These are phyloP conservation scores for Laupala kohalensis DNA, from an alignment of 1,140 invertebrate genomes.

Conservation along the genomic window DNA sequence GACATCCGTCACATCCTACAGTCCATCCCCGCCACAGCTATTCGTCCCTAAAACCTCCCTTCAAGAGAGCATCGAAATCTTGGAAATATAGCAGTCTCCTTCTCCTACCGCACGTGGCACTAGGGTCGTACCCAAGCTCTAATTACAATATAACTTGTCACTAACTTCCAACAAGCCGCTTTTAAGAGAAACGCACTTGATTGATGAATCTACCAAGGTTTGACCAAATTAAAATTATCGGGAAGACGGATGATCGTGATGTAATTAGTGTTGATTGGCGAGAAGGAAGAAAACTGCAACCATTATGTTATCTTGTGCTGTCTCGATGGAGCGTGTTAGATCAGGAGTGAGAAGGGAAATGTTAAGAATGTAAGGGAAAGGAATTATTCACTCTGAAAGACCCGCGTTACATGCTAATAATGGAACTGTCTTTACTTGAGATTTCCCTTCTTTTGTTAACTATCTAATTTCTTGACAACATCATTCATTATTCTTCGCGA, in stretches of 20 bases:
- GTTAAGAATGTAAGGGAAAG: background rate
- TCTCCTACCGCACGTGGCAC: no score
- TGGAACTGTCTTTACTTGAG: no score
- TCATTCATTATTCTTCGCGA: no score
- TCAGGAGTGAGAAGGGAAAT: background rate
- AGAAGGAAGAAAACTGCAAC: background rate
- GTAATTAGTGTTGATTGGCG: background rate
- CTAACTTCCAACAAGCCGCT: constrained; percentile 5
- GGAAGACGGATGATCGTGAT: constrained; percentile 5
- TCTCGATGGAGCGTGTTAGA: background rate
- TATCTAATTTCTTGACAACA: no score
- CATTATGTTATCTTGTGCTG: background rate
- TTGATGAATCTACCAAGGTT: constrained; percentile 2
- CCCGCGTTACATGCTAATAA: no score
- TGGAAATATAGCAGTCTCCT: no score
- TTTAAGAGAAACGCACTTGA: constrained; percentile 4
- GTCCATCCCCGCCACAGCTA: no score
- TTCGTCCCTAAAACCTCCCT: no score
- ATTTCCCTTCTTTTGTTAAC: no score
- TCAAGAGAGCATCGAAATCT: no score
- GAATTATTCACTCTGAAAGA: background rate
- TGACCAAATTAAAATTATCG: constrained; percentile 7
- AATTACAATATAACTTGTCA: constrained; percentile 9
- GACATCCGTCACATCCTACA: no score
- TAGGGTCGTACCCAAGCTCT: background rate